A percentile compares a stretch with the other conserved stretches of the same genome.
Conservation (phyloP, 2,797 vertebrate genomes). For the Poecilia gillii region DNA sequence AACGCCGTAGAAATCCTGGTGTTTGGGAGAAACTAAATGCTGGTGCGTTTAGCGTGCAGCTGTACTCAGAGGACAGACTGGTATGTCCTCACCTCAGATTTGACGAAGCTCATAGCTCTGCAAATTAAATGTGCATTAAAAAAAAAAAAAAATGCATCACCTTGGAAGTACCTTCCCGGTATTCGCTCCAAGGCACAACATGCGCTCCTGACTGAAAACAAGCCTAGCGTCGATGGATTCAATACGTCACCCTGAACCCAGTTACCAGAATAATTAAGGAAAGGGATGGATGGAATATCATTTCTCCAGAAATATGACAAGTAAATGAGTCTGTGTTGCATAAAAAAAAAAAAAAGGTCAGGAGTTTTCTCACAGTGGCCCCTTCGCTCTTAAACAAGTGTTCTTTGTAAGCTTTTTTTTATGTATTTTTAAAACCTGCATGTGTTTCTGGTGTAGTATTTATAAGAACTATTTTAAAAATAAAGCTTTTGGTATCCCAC, state of each 20-base stretch:
- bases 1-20: slow-evolving; percentile 10
- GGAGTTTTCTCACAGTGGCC: slow-evolving; percentile 32
- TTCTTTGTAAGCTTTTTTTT: slow-evolving; percentile 61
- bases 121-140: background rate
- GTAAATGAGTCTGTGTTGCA: slow-evolving; percentile 28
- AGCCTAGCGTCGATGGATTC: slow-evolving; percentile 16
- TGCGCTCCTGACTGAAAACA: slow-evolving; percentile 16
- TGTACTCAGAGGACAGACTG: background rate
- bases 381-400: slow-evolving; percentile 46
- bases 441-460: slow-evolving; percentile 77
- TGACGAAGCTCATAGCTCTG: slow-evolving; percentile 1
- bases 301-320: background rate
- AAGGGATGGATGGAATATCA: slow-evolving; percentile 2
- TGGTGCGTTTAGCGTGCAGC: background rate
- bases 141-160: background rate
- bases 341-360: slow-evolving; percentile 10
- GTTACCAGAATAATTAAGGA: slow-evolving; percentile 42
- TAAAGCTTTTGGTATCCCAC: slow-evolving; percentile 76
- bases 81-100: background rate
- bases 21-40: background rate
- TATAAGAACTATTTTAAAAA: slow-evolving; percentile 79
- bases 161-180: background rate
- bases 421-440: slow-evolving; percentile 76
- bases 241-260: slow-evolving; percentile 26
- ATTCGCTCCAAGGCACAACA: background rate